Evolutionary conservation across 2,113 vertebrate species (phyloP), one percentile per base, ranked within the genome.

Genomic region (Phyllostomus hastatus): DNA sequence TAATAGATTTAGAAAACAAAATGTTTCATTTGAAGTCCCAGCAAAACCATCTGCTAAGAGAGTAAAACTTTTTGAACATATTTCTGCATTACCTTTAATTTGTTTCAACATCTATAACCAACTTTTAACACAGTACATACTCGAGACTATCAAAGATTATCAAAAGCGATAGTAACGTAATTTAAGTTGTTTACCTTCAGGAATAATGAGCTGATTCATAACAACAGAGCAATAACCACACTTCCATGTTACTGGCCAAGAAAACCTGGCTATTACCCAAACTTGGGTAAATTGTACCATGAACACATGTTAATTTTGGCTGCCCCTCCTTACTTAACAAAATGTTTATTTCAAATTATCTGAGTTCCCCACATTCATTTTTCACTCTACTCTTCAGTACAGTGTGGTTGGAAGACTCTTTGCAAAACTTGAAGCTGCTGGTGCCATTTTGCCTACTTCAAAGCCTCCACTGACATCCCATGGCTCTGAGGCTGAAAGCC

Each of bases 221-320:
- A 89, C 95, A 97, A 95, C 86, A 97, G 96, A 94, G 82, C 46
- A 97, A 89, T 96, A 97, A 96, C 54, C 89, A 95, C 93, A 97
- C 78, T 94, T 94, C 86, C 31, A 52, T 1, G 19, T 61, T 57
- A 95, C 95, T 88, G 70, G 97, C 97, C 97, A 98, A 96, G 91
- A 96, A 97, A 97, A 59, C 26, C 79, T 98, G 96, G 97, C 95
- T 96, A 94, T 96, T 98, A 96, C 78, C 95, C 97, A 98, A 81
- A 96, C 94, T 93, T 91, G 95, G 93, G 93, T 91, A 98, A 97
- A 96, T 97, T 93, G 91, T 70, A 96, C 93, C 95, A 94, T 95
- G 96, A 98, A 96, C 97, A 98, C 97, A 98, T 98, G 96, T 97
- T 98, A 89, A 96, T 97, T 97, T 97, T 97, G 95, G 95, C 97